phyloP scores from a whole-genome alignment of 2,888 invertebrate genomes.

The Megamerina dolium region DNA sequence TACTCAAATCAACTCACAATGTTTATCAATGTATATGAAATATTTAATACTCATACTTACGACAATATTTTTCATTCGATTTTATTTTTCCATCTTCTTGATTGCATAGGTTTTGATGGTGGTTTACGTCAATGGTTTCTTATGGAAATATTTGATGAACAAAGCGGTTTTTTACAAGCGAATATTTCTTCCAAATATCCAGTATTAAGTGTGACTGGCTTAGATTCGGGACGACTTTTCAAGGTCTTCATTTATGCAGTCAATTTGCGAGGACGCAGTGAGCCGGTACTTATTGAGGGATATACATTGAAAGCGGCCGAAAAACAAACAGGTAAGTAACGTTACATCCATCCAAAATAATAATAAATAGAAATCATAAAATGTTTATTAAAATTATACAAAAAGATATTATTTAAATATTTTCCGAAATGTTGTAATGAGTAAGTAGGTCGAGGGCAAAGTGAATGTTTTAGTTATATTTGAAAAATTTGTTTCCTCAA shows the following conservation, averaged over 20 bases:
- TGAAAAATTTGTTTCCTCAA: too few species aligned
- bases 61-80: too few species aligned
- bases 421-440: too few species aligned
- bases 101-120: slow-evolving; percentile 63
- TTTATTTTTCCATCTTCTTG: too few species aligned
- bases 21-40: too few species aligned
- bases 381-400: too few species aligned
- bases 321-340: slow-evolving; percentile 65
- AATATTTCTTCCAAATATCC: slow-evolving; percentile 67
- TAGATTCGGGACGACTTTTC: slow-evolving; percentile 72
- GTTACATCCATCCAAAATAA: not conserved
- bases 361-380: too few species aligned
- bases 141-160: slow-evolving; percentile 66
- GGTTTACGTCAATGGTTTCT: slow-evolving; percentile 68
- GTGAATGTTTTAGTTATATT: too few species aligned
- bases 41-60: too few species aligned
- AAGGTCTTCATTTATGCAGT: slow-evolving; percentile 74
- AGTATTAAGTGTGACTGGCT: slow-evolving; percentile 67
- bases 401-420: too few species aligned
- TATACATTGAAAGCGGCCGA: slow-evolving; percentile 70
- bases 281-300: slow-evolving; percentile 62
- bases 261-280: slow-evolving; percentile 78
- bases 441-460: too few species aligned
- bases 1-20: too few species aligned
- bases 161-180: slow-evolving; percentile 56